phyloP scores from a whole-genome alignment of 1,140 invertebrate species.

The Drosophila carrolli region DNA sequence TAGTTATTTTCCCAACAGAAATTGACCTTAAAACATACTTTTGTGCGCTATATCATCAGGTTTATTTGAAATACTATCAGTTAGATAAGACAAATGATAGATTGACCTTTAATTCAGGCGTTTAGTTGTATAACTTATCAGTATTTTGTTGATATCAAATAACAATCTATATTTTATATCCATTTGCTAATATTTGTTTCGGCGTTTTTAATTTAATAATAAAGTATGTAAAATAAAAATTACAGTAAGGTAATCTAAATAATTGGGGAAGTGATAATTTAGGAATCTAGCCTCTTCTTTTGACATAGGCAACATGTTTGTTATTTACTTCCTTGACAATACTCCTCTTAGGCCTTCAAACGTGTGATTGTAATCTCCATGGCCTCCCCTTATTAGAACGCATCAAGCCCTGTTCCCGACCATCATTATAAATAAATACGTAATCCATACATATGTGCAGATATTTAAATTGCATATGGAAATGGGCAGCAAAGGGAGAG shows the following conservation, averaged over 20 bases:
- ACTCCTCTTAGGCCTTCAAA: background rate
- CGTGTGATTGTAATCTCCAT: background rate
- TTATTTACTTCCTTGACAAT: background rate
- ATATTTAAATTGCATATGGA: conserved; percentile 63
- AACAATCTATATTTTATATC: background rate
- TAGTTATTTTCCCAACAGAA: no score
- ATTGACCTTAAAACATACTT: conserved; percentile 1
- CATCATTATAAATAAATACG: conserved; percentile 53
- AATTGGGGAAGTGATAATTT: no score
- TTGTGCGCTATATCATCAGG: conserved; percentile 1
- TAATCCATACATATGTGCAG: conserved; percentile 41
- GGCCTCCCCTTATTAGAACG: conserved; percentile 23
- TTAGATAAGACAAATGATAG: conserved; percentile 32
- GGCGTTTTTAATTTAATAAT: background rate
- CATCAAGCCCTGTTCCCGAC: background rate
- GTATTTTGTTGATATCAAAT: conserved; percentile 1
- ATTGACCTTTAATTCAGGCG: conserved; percentile 29
- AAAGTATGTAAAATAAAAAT: background rate
- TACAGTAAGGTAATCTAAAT: no score
- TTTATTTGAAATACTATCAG: conserved; percentile 6
- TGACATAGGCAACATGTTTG: no score
- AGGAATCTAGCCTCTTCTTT: no score
- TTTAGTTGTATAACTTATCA: conserved; percentile 28
- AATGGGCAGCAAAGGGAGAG: conserved; percentile 26
- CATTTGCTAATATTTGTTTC: background rate